These are phyloP conservation scores for Ormyrus thymus DNA, from an alignment of 2,888 invertebrate species.

Conservation along the genomic window DNA sequence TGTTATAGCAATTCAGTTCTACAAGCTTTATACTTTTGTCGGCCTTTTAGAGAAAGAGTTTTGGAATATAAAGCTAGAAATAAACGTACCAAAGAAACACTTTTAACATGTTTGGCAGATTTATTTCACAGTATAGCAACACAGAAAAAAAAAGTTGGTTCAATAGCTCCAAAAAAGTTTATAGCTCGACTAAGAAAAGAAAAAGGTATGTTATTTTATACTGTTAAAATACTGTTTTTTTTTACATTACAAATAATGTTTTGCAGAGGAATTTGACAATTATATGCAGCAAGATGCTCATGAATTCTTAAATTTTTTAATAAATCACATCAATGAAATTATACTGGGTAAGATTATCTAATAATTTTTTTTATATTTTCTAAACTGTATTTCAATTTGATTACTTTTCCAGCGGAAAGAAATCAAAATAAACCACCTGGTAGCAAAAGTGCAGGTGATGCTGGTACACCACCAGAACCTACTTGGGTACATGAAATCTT, in stretches of 20 bases:
- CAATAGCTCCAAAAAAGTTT: constrained; percentile 99
- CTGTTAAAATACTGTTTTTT: constrained; percentile 6
- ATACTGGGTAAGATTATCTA: constrained; percentile 85
- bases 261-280: constrained; percentile 98
- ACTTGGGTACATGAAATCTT: constrained; percentile 99
- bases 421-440: constrained; percentile 81
- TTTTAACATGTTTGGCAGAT: constrained; percentile 98
- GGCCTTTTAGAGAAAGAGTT: constrained; percentile 98
- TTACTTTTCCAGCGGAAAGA: constrained; percentile 80
- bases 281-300: constrained; percentile 99
- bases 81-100: constrained; percentile 96
- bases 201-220: constrained; percentile 83
- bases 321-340: constrained; percentile 98
- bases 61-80: constrained; percentile 98
- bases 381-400: constrained; percentile 16
- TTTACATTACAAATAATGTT: constrained; percentile 49
- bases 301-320: constrained; percentile 98
- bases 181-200: constrained; percentile 98
- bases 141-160: constrained; percentile 99
- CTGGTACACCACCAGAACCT: constrained; percentile 84
- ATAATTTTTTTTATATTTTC: neutral
- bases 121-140: constrained; percentile 99
- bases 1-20: constrained; percentile 99
- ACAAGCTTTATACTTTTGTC: constrained; percentile 99
- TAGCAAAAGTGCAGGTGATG: constrained; percentile 76